phyloP scores from a whole-genome alignment of 2,113 vertebrate genomes.

The Cisticola juncidis region DNA sequence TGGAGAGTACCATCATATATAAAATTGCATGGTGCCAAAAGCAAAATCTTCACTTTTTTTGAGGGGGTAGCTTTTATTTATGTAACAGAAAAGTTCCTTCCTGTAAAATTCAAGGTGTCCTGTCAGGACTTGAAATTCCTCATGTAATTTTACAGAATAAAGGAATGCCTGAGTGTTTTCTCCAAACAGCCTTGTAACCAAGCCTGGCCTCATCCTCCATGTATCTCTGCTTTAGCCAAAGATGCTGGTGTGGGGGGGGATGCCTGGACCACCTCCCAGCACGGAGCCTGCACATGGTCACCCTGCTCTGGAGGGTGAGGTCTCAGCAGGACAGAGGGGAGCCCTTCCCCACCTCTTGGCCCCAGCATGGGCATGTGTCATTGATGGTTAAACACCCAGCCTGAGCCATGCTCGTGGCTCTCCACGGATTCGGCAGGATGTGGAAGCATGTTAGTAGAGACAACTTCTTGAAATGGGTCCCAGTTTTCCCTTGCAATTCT shows the following conservation, averaged over 20 bases:
- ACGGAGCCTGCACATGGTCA: rapidly evolving
- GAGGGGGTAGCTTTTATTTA: background rate
- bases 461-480: constrained; percentile 1
- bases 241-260: rapidly evolving
- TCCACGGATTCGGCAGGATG: background rate
- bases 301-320: background rate
- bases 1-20: background rate
- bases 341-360: background rate
- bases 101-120: background rate
- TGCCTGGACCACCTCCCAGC: background rate
- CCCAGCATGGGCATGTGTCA: rapidly evolving
- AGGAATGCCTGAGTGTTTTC: background rate
- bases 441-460: background rate
- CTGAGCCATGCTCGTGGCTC: background rate
- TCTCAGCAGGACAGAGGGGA: background rate
- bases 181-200: background rate
- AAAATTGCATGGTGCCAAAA: background rate
- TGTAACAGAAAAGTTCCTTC: background rate
- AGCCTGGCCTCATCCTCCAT: background rate
- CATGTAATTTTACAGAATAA: background rate
- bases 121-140: background rate
- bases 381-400: background rate
- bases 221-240: background rate
- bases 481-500: constrained; percentile 1
- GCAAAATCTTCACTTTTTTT: background rate